Percentiles rank a stretch among this genome's conserved stretches.
These are phyloP conservation scores for Ammodytes marinus DNA, from an alignment of 2,113 vertebrate species.

Conservation along the genomic window DNA sequence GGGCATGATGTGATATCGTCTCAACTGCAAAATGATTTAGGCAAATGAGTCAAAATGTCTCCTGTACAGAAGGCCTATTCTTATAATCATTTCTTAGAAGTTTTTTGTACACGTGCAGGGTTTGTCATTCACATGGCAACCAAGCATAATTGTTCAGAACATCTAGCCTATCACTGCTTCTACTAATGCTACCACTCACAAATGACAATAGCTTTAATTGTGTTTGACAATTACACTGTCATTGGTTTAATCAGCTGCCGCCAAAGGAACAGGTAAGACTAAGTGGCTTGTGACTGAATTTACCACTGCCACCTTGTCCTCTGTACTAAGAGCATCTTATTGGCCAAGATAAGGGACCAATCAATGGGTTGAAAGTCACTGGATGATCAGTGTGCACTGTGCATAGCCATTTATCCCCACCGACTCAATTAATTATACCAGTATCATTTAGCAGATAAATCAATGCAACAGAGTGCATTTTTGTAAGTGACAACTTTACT, in stretches of 20 bases:
- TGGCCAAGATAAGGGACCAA: slow-evolving; percentile 64
- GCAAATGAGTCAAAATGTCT: neutral
- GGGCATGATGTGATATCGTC: too few species aligned
- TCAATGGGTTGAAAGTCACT: slow-evolving; percentile 69
- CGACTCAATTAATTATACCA: slow-evolving; percentile 64
- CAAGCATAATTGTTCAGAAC: neutral
- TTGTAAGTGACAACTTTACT: slow-evolving; percentile 54
- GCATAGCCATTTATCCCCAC: slow-evolving; percentile 64
- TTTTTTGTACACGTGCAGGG: too few species aligned
- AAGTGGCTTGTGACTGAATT: slow-evolving; percentile 40
- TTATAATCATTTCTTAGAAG: neutral
- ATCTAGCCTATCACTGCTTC: neutral
- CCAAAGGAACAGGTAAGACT: slow-evolving; percentile 8
- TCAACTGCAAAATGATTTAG: too few species aligned
- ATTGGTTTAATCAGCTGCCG: slow-evolving; percentile 20
- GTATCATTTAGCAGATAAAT: slow-evolving; percentile 67
- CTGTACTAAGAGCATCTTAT: slow-evolving; percentile 49
- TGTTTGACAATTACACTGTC: slow-evolving; percentile 17
- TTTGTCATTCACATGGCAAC: neutral
- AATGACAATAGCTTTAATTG: neutral
- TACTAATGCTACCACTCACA: neutral
- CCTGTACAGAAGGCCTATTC: neutral
- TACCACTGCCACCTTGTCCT: slow-evolving; percentile 23
- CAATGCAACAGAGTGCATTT: slow-evolving; percentile 50
- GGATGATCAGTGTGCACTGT: slow-evolving; percentile 38